phyloP scores from a whole-genome alignment of 2,888 invertebrate species.

The Ditula angustiorana region DNA sequence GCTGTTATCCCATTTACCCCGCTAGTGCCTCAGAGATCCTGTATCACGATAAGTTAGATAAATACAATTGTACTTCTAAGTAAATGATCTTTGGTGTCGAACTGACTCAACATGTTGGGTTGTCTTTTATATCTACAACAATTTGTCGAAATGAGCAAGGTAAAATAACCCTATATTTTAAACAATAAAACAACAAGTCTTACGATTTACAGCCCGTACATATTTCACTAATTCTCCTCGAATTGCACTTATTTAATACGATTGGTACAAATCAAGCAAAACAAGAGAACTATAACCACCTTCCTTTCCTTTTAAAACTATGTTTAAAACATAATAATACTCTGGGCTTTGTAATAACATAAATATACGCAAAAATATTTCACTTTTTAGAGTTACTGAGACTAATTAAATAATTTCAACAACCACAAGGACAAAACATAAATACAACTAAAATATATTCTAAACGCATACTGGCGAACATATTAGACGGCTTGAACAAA shows the following conservation, averaged over 20 bases:
- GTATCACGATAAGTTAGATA: conserved; percentile 28
- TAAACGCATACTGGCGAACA: conserved; percentile 36
- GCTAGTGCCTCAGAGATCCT: conserved; percentile 32
- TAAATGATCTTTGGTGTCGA: conserved; percentile 75
- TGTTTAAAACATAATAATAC: conserved; percentile 45
- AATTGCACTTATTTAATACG: conserved; percentile 2
- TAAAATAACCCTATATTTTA: conserved; percentile 47
- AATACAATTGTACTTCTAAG: conserved; percentile 57
- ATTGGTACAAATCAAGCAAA: conserved; percentile 19
- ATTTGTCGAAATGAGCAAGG: conserved; percentile 48
- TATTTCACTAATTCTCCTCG: conserved; percentile 40
- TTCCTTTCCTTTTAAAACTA: conserved; percentile 20
- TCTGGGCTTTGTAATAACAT: conserved; percentile 42
- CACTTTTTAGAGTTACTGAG: conserved; percentile 12
- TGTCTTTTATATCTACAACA: conserved; percentile 38
- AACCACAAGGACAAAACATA: conserved; percentile 24
- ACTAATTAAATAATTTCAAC: conserved; percentile 17
- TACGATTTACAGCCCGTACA: conserved; percentile 69
- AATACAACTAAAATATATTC: conserved; percentile 28
- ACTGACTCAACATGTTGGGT: conserved; percentile 53
- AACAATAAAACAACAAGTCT: conserved; percentile 67
- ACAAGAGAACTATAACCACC: conserved; percentile 14
- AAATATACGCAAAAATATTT: conserved; percentile 30
- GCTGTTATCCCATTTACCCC: not conserved
- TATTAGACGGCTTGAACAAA: not conserved